Conservation (phyloP, 2,113 vertebrate species). For the Hipposideros armiger region DNA sequence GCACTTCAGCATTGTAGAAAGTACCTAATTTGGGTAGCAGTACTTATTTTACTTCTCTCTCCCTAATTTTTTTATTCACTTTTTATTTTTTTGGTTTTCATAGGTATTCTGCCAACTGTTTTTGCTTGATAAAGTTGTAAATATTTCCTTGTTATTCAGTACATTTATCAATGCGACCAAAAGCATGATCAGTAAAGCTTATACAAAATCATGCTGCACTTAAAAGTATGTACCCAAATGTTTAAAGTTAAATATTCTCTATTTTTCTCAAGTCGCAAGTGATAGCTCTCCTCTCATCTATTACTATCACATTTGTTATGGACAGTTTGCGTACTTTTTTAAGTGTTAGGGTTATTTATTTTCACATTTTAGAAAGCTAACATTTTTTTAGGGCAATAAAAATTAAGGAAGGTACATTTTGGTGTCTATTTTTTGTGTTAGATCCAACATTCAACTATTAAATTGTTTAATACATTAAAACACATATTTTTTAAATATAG, state of each 20-base stretch:
- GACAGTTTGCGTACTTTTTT: not conserved
- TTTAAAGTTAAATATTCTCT: not conserved
- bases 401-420: not conserved
- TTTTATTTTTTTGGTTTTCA: not conserved
- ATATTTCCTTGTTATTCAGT: not conserved
- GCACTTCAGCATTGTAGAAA: not conserved
- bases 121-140: not conserved
- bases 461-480: not conserved
- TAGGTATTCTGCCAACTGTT: not conserved
- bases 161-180: not conserved
- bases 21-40: not conserved
- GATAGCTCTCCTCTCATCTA: not conserved
- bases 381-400: not conserved
- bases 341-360: not conserved
- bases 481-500: not conserved
- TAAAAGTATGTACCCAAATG: not conserved
- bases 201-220: not conserved
- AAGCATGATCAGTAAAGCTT: not conserved
- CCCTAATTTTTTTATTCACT: not conserved
- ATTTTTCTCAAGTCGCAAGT: not conserved
- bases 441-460: not conserved
- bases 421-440: not conserved
- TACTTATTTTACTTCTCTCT: not conserved
- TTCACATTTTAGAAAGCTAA: not conserved
- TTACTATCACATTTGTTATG: not conserved